Conservation (phyloP, 2,113 vertebrate species). For the Tachycineta bicolor region DNA sequence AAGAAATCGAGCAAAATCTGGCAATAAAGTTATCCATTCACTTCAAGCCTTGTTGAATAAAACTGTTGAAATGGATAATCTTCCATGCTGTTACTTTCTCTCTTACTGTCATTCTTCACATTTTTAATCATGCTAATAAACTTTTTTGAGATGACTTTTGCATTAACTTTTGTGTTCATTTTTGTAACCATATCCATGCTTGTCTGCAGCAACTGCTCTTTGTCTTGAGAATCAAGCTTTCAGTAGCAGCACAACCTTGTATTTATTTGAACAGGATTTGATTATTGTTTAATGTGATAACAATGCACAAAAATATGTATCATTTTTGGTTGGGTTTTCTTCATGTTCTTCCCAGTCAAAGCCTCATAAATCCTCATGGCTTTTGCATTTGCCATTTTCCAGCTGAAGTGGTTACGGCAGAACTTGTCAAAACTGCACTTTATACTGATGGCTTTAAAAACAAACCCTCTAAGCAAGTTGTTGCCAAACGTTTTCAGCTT, state of each 20-base stretch:
- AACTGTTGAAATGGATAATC: slow-evolving; percentile 70
- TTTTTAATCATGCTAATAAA: slow-evolving; percentile 87
- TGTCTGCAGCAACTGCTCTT: background rate
- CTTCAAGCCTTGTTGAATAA: slow-evolving; percentile 55
- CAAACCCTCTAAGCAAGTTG: background rate
- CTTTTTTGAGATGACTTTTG: slow-evolving; percentile 76
- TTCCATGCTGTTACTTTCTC: slow-evolving; percentile 70
- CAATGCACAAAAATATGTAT: background rate
- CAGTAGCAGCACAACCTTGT: background rate
- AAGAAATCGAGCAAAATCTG: slow-evolving; percentile 55
- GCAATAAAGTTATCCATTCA: slow-evolving; percentile 69
- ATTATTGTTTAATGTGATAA: background rate
- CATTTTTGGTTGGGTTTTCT: slow-evolving; percentile 7
- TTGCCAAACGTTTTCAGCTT: background rate
- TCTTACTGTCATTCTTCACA: slow-evolving; percentile 73
- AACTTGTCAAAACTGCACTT: background rate
- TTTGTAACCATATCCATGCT: background rate
- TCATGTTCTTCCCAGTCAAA: background rate
- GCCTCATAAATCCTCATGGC: slow-evolving; percentile 1
- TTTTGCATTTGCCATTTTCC: slow-evolving; percentile 1
- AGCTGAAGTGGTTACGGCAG: background rate
- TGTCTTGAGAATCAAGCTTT: background rate
- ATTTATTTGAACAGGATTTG: background rate
- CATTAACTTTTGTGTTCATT: slow-evolving; percentile 62
- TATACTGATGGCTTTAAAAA: background rate